Conservation (phyloP, 2,113 vertebrate genomes). For the Tupaia chinensis region DNA sequence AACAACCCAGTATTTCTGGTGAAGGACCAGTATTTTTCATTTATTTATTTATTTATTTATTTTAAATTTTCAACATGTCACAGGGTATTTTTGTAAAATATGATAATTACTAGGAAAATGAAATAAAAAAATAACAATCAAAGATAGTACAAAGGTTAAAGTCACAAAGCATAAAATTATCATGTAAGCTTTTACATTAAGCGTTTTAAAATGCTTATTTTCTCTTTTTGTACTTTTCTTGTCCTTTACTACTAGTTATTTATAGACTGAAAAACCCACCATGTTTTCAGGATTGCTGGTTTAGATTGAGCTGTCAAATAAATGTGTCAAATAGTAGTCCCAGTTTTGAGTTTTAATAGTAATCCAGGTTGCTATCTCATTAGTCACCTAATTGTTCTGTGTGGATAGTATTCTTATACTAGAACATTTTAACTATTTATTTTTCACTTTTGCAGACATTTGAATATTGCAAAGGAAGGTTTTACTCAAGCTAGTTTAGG, state of each 20-base stretch:
- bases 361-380: neutral
- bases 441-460: conserved; percentile 89
- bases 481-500: conserved; percentile 98
- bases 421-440: conserved; percentile 30
- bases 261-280: neutral
- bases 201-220: conserved; percentile 3
- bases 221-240: conserved; percentile 5
- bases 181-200: neutral
- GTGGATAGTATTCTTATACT: neutral
- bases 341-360: neutral
- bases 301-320: neutral
- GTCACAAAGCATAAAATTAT: conserved; percentile 12
- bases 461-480: conserved; percentile 95
- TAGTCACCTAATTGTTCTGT: conserved; percentile 1
- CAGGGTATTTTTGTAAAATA: conserved; percentile 43
- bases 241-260: neutral
- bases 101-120: neutral
- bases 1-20: neutral
- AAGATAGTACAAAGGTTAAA: neutral
- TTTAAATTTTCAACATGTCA: neutral
- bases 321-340: neutral
- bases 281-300: neutral
- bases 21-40: neutral
- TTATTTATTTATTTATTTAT: neutral
- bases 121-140: neutral